Percentiles rank a stretch among this genome's conserved stretches.
phyloP scores from a whole-genome alignment of 2,888 invertebrate species.

The Epinotia brunnichana region DNA sequence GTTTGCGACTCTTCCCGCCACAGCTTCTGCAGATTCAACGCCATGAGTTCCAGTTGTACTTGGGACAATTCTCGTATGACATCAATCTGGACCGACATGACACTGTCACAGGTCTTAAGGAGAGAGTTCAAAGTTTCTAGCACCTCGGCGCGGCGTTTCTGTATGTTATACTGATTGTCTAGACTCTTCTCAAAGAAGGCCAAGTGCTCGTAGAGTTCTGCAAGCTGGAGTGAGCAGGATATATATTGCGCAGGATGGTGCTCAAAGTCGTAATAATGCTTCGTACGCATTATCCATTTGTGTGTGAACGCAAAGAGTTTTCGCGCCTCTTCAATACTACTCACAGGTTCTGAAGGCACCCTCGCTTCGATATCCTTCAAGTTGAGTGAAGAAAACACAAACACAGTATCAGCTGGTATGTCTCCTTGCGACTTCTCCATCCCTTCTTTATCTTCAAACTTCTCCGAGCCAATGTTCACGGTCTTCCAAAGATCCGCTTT shows the following conservation, averaged over 20 bases:
- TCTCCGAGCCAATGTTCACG: conserved; percentile 63
- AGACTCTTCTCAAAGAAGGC: conserved; percentile 89
- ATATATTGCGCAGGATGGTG: conserved; percentile 84
- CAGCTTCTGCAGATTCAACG: conserved; percentile 83
- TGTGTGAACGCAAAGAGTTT: conserved; percentile 82
- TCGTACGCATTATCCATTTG: conserved; percentile 84
- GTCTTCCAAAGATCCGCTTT: conserved; percentile 72
- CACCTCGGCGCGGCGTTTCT: conserved; percentile 84
- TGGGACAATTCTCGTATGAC: conserved; percentile 85
- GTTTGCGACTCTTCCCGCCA: conserved; percentile 80
- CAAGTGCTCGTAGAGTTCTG: conserved; percentile 86
- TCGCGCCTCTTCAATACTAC: conserved; percentile 77
- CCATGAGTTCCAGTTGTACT: conserved; percentile 86
- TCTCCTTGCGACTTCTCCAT: conserved; percentile 71
- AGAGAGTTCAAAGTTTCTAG: conserved; percentile 83
- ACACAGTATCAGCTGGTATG: conserved; percentile 58
- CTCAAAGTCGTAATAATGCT: conserved; percentile 83
- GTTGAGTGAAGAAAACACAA: conserved; percentile 68
- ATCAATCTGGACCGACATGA: conserved; percentile 82
- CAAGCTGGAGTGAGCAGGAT: conserved; percentile 84
- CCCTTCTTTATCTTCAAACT: conserved; percentile 63
- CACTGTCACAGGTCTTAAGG: conserved; percentile 76
- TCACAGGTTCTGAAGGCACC: conserved; percentile 63
- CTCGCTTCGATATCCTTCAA: conserved; percentile 69
- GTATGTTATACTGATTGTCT: conserved; percentile 84